These are phyloP conservation scores for Tenthredo notha DNA, from an alignment of 2,888 invertebrate genomes.

Conservation along the genomic window DNA sequence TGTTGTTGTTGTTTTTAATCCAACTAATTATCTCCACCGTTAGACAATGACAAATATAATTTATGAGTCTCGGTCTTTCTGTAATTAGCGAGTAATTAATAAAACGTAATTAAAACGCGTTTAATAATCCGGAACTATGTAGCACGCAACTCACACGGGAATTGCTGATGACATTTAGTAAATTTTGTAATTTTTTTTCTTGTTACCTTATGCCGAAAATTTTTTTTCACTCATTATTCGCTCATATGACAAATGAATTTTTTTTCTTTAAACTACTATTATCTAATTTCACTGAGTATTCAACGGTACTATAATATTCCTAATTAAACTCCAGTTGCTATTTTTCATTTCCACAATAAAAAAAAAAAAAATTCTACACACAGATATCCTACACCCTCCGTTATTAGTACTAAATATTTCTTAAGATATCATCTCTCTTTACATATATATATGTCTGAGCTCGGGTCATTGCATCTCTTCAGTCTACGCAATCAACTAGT, in stretches of 20 bases:
- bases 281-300: not conserved
- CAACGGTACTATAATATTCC: not conserved
- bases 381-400: not conserved
- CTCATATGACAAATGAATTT: not conserved
- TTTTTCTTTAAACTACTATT: not conserved
- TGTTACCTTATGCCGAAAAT: not conserved
- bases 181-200: not conserved
- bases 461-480: not conserved
- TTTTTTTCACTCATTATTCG: not conserved
- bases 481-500: not conserved
- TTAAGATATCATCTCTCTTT: not conserved
- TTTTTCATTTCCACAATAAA: not conserved
- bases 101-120: conserved; percentile 24
- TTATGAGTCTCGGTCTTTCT: not conserved
- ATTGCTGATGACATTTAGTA: not conserved
- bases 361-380: not conserved
- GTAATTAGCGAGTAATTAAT: not conserved
- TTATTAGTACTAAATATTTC: not conserved
- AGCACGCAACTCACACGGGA: conserved; percentile 31
- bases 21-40: not conserved
- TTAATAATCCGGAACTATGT: conserved; percentile 7
- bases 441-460: not conserved
- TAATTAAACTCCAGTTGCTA: not conserved
- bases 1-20: not conserved
- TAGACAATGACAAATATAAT: not conserved